Base-by-base conservation (phyloP, 2,113 vertebrate species). In the Percina caprodes region DNA sequence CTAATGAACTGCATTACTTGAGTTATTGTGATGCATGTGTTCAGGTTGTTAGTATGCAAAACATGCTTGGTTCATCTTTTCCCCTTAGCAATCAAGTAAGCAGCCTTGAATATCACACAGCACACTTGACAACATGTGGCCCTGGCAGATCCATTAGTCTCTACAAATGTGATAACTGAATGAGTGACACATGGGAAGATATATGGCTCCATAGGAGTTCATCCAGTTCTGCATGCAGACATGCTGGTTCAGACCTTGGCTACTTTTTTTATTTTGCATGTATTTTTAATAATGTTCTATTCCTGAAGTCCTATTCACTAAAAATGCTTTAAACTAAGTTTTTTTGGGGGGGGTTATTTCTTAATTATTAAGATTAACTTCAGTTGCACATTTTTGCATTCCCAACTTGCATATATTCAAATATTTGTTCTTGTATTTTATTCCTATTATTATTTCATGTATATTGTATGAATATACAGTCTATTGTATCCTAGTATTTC, bases 61-160 rank as follows among this genome's bases (percentile, higher is more conserved):
- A 52, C 21, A 12, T 19, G 11, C 6, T 49, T 5, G 30, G 11
- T 78, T 54, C 18, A 26, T 30, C n/a, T 51, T 23, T 49, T 26
- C 9, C 23, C 15, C 23, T 19, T 16, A 6, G 16, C 21, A 78
- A 8, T 59, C 23, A 12, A 30, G 55, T 11, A 19, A 45, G 21
- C 45, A 61, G 62, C 56, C 42, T 81, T 77, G 45, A 75, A 63
- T 24, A 42, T 42, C 21, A 46, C 9, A 10, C 9, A 8, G 16
- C 16, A 51, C 59, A 77, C 19, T 56, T 77, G 55, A 77, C 30
- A 83, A 70, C 79, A 67, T 26, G 66, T 70, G 45, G 69, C 61
- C 79, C 72, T 77, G 74, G 58, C 55, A 62, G 73, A 33, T 79
- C 70, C 61, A 69, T 68, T 60, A 74, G 35, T 42, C 49, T 39